phyloP scores from a whole-genome alignment of 2,888 invertebrate species.

The Acrocera orbiculus region DNA sequence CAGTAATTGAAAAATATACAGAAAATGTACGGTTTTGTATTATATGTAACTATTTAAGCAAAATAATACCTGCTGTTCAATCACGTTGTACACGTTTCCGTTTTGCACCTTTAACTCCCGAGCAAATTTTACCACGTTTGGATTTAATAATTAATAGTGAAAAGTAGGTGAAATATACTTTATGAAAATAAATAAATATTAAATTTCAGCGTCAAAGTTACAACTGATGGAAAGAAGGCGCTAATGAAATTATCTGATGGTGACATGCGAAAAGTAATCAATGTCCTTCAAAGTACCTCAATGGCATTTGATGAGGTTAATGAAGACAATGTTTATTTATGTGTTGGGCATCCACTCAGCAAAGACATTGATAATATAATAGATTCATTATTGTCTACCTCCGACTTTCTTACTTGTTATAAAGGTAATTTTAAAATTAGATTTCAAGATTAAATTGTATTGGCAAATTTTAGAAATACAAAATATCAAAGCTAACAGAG shows the following conservation, averaged over 20 bases:
- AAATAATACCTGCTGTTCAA: conserved; percentile 97
- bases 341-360: conserved; percentile 90
- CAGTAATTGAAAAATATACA: conserved; percentile 97
- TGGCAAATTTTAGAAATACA: conserved; percentile 41
- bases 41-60: conserved; percentile 95
- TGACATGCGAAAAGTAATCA: conserved; percentile 95
- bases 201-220: conserved; percentile 49
- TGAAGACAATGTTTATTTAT: conserved; percentile 81
- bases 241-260: conserved; percentile 79
- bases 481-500: conserved; percentile 72
- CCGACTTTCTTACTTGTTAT: conserved; percentile 22
- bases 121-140: conserved; percentile 79
- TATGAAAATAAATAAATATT: neutral
- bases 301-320: conserved; percentile 79
- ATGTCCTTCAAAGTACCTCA: conserved; percentile 90
- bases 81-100: conserved; percentile 94
- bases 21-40: conserved; percentile 97
- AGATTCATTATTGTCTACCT: conserved; percentile 47
- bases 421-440: conserved; percentile 16
- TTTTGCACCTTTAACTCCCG: conserved; percentile 73
- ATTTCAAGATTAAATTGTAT: neutral
- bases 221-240: conserved; percentile 78
- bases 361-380: conserved; percentile 76
- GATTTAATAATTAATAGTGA: conserved; percentile 68
- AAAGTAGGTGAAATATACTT: conserved; percentile 37